Evolutionary conservation across 2,888 invertebrate genomes (phyloP), one percentile per base, ranked within the genome.

Genomic region (Apamea epomidion): DNA sequence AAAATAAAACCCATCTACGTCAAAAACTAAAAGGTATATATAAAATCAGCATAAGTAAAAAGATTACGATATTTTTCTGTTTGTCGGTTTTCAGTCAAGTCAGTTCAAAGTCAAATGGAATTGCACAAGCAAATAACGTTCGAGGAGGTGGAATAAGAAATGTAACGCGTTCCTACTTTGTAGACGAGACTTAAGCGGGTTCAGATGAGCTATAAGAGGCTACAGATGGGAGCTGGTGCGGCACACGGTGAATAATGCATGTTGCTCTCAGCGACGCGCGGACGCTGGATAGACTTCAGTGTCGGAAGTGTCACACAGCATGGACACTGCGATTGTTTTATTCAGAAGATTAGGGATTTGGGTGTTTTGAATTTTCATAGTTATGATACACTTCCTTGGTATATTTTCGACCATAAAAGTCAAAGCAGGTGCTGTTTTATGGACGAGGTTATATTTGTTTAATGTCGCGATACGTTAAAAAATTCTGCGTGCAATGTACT

Each of bases 191-290:
- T 76, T 77, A 74, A 73, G 69, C 54, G 60, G 64, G 67, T 62
- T 65, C n/a, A 72, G 45, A 65, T 80, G 48, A 69, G 82, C 72
- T 60, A 25, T 69, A 76, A 82, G 82, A 67, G 69, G 69, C 58
- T 70, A 51, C 83, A 70, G 67, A 73, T 77, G 83, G 71, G 78
- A 76, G 37, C 87, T 85, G 82, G 82, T 78, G 88, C 81, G 78
- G 70, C 79, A 58, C 87, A 84, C 2, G 8, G 87, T 91, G 91
- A 91, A 91, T 91, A 91, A 91, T 90, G 89, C 89, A 91, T 90
- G 84, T 65, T 85, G 87, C 86, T 90, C 84, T 84, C 82, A 70
- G 78, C 78, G 45, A 48, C 48, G 75, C 75, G 73, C 76, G 78
- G 76, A 80, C 81, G 65, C 79, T 80, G 83, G 79, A 85, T 87